Percentiles rank a stretch among this genome's conserved stretches.
Evolutionary conservation across 2,888 invertebrate species (phyloP).

Genomic region (Drosophila picticornis): DNA sequence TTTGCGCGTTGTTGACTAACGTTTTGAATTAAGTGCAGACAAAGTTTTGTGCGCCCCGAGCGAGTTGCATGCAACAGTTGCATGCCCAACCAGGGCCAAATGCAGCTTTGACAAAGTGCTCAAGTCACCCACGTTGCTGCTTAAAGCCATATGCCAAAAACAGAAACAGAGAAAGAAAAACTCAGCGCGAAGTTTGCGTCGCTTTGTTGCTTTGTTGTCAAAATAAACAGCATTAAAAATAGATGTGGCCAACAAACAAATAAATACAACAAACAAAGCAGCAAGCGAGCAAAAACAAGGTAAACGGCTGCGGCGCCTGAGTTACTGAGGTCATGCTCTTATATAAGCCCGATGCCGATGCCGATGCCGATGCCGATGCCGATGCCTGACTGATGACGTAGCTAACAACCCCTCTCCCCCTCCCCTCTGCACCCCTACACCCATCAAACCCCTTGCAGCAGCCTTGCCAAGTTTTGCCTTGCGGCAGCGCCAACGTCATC

Average conservation of each 20-base stretch:
- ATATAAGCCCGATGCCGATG: constrained; percentile 51
- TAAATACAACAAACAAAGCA: not conserved
- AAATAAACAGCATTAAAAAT: constrained; percentile 57
- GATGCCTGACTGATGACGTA: constrained; percentile 42
- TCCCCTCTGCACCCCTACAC: not conserved
- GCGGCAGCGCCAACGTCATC: constrained; percentile 65
- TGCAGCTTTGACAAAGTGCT: not conserved
- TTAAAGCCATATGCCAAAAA: constrained; percentile 2
- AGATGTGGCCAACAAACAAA: constrained; percentile 22
- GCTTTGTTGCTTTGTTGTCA: constrained; percentile 38
- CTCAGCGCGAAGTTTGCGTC: constrained; percentile 7
- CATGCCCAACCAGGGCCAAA: not conserved
- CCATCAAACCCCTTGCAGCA: constrained; percentile 9
- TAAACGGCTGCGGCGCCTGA: constrained; percentile 14
- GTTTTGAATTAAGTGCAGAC: not conserved
- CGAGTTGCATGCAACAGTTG: not conserved
- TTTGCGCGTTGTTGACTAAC: not conserved
- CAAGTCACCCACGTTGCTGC: not conserved
- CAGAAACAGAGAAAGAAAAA: not conserved
- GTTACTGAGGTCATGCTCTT: constrained; percentile 69
- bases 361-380: constrained; percentile 2
- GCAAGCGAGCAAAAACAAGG: constrained; percentile 23
- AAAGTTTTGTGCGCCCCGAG: not conserved
- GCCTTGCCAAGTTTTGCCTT: constrained; percentile 17
- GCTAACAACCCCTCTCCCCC: not conserved